These are phyloP conservation scores for Psittacula cyanocephala DNA, from an alignment of 2,113 vertebrate genomes.

Conservation along the genomic window DNA sequence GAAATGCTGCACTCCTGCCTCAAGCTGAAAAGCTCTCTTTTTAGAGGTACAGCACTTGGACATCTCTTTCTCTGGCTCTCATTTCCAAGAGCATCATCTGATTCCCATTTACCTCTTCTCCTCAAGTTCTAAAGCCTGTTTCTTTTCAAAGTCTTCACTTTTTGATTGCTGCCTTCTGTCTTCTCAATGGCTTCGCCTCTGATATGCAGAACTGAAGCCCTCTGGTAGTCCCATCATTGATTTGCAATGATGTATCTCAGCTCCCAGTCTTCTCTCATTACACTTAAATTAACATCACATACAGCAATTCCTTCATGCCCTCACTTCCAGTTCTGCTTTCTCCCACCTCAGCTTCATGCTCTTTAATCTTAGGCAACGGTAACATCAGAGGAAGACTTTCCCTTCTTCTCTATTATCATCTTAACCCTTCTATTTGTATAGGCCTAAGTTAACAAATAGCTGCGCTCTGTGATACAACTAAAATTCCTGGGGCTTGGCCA, in stretches of 20 bases:
- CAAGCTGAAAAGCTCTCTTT: not conserved
- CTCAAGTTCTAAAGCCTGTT: not conserved
- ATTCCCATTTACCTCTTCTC: not conserved
- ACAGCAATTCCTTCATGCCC: not conserved
- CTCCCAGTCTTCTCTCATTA: not conserved
- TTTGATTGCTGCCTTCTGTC: not conserved
- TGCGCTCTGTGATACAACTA: not conserved
- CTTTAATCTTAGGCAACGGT: not conserved
- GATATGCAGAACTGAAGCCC: not conserved
- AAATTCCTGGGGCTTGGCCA: not conserved
- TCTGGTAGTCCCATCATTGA: not conserved
- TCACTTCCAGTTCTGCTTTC: not conserved
- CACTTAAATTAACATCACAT: not conserved
- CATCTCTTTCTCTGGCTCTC: fast-evolving
- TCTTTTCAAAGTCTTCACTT: not conserved
- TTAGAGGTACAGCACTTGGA: fast-evolving
- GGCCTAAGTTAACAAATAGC: not conserved
- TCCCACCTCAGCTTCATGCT: not conserved
- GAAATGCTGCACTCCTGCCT: not conserved
- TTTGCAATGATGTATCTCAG: fast-evolving
- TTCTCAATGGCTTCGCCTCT: not conserved
- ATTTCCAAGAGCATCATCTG: not conserved
- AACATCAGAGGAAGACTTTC: not conserved
- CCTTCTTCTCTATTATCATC: not conserved
- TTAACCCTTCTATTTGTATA: not conserved